Evolutionary conservation across 2,113 vertebrate genomes (phyloP).

Genomic region (Takifugu flavidus): DNA sequence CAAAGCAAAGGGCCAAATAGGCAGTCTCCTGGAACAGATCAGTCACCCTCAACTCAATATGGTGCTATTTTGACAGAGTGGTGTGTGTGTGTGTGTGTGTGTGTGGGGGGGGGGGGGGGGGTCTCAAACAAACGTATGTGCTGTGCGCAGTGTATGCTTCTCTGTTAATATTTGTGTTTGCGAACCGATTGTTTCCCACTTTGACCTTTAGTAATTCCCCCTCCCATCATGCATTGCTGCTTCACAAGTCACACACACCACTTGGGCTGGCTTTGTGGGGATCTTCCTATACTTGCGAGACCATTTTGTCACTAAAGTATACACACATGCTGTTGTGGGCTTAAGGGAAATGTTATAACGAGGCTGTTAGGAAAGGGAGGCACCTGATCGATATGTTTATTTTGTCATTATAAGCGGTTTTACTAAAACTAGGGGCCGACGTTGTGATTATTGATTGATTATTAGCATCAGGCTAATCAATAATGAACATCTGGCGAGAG

Average conservation of each 20-base stretch:
- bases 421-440: neutral
- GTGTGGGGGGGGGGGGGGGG: neutral
- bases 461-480: constrained; percentile 35
- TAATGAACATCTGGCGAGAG: constrained; percentile 32
- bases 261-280: neutral
- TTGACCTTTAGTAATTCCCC: constrained; percentile 50
- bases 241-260: constrained; percentile 5
- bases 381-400: too few relatives aligned
- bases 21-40: too few relatives aligned
- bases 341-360: too few relatives aligned
- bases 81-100: neutral
- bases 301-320: constrained; percentile 5
- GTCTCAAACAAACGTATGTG: neutral
- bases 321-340: neutral
- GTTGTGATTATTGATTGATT: neutral
- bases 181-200: constrained; percentile 16
- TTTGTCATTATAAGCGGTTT: neutral
- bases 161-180: constrained; percentile 12
- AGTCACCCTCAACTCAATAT: too few relatives aligned
- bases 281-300: constrained; percentile 14
- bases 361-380: too few relatives aligned
- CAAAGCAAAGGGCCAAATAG: too few relatives aligned
- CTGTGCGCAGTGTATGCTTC: neutral
- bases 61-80: too few relatives aligned
- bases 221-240: constrained; percentile 5